A percentile compares a stretch with the other conserved stretches of the same genome.
Conservation (phyloP, 2,113 vertebrate species). For the Marcusenius ussheri region DNA sequence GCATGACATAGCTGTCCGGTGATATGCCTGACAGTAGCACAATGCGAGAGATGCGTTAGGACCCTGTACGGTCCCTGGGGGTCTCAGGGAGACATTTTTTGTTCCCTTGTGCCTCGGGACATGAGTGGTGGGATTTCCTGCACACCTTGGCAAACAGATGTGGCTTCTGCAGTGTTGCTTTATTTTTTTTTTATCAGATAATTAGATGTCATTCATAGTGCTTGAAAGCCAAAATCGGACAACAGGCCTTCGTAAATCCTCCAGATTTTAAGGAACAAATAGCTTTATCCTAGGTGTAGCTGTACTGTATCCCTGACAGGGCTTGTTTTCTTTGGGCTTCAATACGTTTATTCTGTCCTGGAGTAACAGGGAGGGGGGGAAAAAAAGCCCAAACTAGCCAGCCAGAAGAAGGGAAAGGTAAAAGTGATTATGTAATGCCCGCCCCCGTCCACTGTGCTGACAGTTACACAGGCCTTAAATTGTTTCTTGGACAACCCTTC, state of each 20-base stretch:
- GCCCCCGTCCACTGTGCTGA: conserved; percentile 13
- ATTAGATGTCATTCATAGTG: neutral
- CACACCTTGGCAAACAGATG: neutral
- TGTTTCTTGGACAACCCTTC: conserved; percentile 29
- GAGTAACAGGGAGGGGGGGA: neutral
- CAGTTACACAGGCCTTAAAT: conserved; percentile 28
- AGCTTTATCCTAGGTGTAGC: neutral
- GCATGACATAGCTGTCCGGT: neutral
- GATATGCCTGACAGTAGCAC: neutral
- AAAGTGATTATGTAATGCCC: conserved; percentile 25
- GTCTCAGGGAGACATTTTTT: neutral
- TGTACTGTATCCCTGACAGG: neutral
- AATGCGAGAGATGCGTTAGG: neutral
- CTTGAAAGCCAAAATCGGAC: neutral
- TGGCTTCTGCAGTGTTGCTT: neutral
- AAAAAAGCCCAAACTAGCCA: neutral
- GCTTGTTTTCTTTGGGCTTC: neutral
- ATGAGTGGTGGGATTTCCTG: neutral
- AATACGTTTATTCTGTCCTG: neutral
- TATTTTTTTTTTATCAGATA: neutral
- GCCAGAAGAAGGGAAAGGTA: neutral
- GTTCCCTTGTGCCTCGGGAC: neutral
- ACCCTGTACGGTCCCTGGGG: neutral
- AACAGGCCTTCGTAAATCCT: neutral
- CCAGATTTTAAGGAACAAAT: neutral